Percentiles rank a stretch among this genome's conserved stretches.
phyloP scores from a whole-genome alignment of 2,888 invertebrate genomes.

The Drosophila tripunctata region DNA sequence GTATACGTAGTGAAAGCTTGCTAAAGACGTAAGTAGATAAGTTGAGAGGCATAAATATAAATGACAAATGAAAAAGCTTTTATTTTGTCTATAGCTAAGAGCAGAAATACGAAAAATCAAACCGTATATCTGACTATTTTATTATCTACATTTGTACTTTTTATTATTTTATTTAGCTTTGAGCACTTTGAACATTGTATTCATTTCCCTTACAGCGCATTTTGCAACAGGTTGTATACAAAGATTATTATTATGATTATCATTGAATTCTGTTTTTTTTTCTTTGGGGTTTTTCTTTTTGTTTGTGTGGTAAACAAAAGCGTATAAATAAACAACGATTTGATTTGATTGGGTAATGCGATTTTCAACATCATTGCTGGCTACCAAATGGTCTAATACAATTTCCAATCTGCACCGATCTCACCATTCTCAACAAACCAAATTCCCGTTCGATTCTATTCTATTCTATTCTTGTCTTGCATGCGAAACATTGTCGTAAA shows the following conservation, averaged over 20 bases:
- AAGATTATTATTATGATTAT: conserved; percentile 18
- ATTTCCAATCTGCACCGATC: conserved; percentile 33
- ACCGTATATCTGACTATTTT: not conserved
- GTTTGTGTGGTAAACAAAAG: conserved; percentile 39
- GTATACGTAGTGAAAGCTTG: conserved; percentile 67
- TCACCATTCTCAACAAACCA: conserved; percentile 4
- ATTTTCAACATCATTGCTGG: conserved; percentile 40
- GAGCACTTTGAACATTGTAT: conserved; percentile 24
- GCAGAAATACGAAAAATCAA: conserved; percentile 7
- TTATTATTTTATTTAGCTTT: not conserved
- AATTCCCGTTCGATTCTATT: not conserved
- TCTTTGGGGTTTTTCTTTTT: not conserved
- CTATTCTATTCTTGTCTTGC: conserved; percentile 45
- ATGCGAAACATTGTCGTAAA: conserved; percentile 34
- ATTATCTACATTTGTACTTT: not conserved
- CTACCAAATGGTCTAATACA: conserved; percentile 40
- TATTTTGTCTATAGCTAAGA: not conserved
- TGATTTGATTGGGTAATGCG: conserved; percentile 51
- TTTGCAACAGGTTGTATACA: conserved; percentile 69
- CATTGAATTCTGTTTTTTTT: not conserved
- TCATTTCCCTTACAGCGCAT: conserved; percentile 24
- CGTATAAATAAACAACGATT: conserved; percentile 52
- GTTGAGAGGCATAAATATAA: conserved; percentile 42
- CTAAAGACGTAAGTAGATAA: conserved; percentile 9
- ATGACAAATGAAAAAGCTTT: conserved; percentile 32